Evolutionary conservation across 2,797 vertebrate species (phyloP).

Genomic region (Paramormyrops hopkinsi): DNA sequence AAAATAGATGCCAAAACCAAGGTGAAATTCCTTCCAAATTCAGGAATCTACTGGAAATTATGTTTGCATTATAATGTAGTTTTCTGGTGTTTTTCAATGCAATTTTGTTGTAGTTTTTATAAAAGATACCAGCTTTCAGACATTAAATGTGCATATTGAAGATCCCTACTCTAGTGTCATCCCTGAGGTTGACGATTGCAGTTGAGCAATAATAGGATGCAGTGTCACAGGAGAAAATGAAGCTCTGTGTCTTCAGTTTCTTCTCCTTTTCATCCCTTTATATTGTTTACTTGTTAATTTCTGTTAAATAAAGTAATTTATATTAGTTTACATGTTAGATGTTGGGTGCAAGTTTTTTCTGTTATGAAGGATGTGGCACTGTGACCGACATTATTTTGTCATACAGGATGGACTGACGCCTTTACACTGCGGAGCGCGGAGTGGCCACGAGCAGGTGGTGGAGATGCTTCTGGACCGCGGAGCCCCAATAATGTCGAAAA

Average conservation of each 20-base stretch:
- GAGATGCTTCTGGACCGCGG: constrained; percentile 89
- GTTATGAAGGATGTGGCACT: not conserved
- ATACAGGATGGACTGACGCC: constrained; percentile 89
- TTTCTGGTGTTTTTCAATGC: not conserved
- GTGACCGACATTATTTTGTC: not conserved
- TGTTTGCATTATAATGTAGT: not conserved
- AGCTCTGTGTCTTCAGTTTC: not conserved
- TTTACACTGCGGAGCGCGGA: constrained; percentile 88
- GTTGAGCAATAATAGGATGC: not conserved
- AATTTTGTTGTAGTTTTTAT: not conserved
- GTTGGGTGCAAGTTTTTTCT: not conserved
- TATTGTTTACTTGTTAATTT: not conserved
- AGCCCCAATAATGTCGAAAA: constrained; percentile 93
- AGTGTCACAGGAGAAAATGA: not conserved
- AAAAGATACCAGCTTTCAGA: not conserved
- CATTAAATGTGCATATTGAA: not conserved
- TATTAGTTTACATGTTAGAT: not conserved
- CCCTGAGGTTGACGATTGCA: not conserved
- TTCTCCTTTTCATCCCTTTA: not conserved
- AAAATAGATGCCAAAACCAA: constrained; percentile 94
- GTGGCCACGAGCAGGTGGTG: constrained; percentile 92
- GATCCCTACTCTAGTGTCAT: not conserved
- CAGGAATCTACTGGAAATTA: not conserved
- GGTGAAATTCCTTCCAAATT: constrained; percentile 56
- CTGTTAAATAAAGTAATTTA: not conserved